These are phyloP conservation scores for Hypolimnas misippus DNA, from an alignment of 2,888 invertebrate species.

Conservation along the genomic window DNA sequence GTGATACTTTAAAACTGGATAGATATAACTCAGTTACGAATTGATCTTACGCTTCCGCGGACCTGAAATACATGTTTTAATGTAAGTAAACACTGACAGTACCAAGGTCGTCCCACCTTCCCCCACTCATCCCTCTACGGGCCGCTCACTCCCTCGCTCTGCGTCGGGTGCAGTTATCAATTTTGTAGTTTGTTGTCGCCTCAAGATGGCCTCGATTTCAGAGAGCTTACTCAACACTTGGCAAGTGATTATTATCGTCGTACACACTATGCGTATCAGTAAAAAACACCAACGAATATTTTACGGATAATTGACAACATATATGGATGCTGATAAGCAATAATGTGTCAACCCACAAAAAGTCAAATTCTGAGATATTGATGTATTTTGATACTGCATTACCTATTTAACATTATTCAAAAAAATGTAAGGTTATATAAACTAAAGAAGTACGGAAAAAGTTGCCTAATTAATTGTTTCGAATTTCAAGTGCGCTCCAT, in stretches of 20 bases:
- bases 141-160: background rate
- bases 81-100: conserved; percentile 7
- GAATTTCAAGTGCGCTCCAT: too few relatives aligned
- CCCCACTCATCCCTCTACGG: background rate
- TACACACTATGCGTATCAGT: background rate
- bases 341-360: too few relatives aligned
- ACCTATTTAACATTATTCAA: too few relatives aligned
- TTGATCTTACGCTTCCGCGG: background rate
- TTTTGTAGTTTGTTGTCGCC: background rate
- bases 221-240: background rate
- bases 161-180: conserved; percentile 5
- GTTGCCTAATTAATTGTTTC: too few relatives aligned
- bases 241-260: background rate
- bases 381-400: too few relatives aligned
- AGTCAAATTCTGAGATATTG: too few relatives aligned
- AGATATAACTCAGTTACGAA: background rate
- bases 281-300: background rate
- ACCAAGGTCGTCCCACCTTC: conserved; percentile 16
- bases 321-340: too few relatives aligned
- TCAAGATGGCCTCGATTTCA: background rate
- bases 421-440: too few relatives aligned
- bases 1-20: too few relatives aligned
- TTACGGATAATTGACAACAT: background rate
- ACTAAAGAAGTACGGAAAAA: too few relatives aligned
- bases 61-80: conserved; percentile 2